These are phyloP conservation scores for Fulica atra DNA, from an alignment of 2,113 vertebrate species.

Conservation along the genomic window DNA sequence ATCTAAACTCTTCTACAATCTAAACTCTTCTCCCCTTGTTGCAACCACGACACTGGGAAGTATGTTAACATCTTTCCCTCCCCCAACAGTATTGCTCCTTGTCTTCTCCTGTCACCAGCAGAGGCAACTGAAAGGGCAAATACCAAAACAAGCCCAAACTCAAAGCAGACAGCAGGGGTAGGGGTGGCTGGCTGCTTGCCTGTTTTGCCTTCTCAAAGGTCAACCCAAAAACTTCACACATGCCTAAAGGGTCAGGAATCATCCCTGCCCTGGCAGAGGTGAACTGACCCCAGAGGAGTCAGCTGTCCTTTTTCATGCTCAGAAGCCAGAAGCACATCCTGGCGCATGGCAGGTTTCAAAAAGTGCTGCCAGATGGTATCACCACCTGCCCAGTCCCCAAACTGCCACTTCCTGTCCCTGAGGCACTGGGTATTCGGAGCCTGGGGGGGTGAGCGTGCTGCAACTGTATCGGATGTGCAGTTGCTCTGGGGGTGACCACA, in stretches of 20 bases:
- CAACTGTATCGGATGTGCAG: not conserved
- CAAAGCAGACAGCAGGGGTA: not conserved
- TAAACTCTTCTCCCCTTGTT: not conserved
- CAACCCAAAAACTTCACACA: not conserved
- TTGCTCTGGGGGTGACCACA: not conserved
- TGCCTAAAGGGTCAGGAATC: not conserved
- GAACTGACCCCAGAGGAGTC: not conserved
- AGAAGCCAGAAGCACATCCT: not conserved
- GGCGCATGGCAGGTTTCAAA: not conserved
- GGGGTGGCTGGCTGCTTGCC: not conserved
- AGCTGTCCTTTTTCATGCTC: not conserved
- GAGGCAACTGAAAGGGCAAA: not conserved
- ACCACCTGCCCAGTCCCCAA: not conserved
- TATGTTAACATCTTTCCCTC: not conserved
- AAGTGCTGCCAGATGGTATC: not conserved
- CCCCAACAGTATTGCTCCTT: not conserved
- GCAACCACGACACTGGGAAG: not conserved
- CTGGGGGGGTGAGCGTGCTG: not conserved
- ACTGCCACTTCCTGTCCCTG: rapidly evolving
- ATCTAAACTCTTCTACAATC: not conserved
- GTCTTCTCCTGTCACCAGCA: not conserved
- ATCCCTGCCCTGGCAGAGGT: not conserved
- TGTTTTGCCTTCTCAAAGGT: not conserved
- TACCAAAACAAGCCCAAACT: not conserved
- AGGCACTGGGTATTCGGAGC: not conserved